These are phyloP conservation scores for Tympanuchus pallidicinctus DNA, from an alignment of 2,113 vertebrate species.

Conservation along the genomic window DNA sequence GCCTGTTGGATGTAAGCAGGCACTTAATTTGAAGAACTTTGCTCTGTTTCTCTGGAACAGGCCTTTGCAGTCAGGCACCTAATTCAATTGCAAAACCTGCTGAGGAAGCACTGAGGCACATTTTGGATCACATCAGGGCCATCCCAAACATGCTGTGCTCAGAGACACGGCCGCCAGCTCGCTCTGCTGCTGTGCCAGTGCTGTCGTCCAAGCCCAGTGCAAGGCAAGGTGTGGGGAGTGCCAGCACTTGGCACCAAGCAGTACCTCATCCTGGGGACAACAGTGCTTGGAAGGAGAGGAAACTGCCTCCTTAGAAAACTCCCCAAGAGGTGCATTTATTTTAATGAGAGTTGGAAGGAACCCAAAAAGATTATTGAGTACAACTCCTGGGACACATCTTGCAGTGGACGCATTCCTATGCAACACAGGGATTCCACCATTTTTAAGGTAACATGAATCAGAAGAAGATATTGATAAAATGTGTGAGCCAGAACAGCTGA, in stretches of 20 bases:
- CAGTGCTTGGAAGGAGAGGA: slow-evolving; percentile 3
- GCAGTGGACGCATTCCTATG: neutral
- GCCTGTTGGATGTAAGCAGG: neutral
- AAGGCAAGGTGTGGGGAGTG: neutral
- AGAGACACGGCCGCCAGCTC: neutral
- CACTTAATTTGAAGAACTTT: neutral
- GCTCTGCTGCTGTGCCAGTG: neutral
- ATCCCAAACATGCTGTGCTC: neutral
- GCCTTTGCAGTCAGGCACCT: neutral
- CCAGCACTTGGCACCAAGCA: neutral
- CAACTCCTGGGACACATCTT: neutral
- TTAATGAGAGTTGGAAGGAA: neutral
- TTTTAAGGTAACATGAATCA: neutral
- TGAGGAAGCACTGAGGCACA: neutral
- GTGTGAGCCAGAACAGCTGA: neutral
- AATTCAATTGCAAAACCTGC: neutral
- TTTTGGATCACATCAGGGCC: neutral
- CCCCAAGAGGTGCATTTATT: neutral
- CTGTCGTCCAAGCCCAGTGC: neutral
- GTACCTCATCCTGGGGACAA: neutral
- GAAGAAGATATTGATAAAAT: neutral
- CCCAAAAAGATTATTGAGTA: no score
- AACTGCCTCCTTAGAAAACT: neutral
- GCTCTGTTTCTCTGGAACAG: neutral
- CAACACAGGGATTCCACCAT: neutral